Percentiles rank a stretch among this genome's conserved stretches.
Conservation (phyloP, 2,797 vertebrate species). For the Acanthornis magna region DNA sequence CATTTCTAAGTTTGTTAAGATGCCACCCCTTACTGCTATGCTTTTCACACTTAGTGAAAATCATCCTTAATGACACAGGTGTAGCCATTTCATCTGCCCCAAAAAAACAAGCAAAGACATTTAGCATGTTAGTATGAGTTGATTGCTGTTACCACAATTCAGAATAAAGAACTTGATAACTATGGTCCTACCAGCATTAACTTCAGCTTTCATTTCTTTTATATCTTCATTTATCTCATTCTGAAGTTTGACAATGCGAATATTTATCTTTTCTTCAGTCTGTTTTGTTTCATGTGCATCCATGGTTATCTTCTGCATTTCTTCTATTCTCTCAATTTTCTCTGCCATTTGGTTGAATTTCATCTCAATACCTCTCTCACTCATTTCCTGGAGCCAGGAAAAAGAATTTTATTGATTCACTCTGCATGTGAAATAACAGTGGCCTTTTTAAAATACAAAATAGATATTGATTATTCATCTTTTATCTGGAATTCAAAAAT, state of each 20-base stretch:
- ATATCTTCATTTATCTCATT: slow-evolving; percentile 73
- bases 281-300: slow-evolving; percentile 64
- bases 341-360: slow-evolving; percentile 75
- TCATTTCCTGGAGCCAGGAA: slow-evolving; percentile 67
- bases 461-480: neutral
- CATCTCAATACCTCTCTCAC: slow-evolving; percentile 70
- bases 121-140: neutral
- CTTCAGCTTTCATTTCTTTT: slow-evolving; percentile 78
- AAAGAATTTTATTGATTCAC: neutral
- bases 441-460: neutral
- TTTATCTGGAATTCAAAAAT: neutral
- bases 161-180: neutral
- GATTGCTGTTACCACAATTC: neutral
- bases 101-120: neutral
- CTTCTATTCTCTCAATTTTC: slow-evolving; percentile 76
- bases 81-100: neutral
- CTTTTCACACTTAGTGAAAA: neutral
- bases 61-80: neutral
- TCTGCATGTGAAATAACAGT: neutral
- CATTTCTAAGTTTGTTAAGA: neutral
- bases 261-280: slow-evolving; percentile 72
- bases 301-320: slow-evolving; percentile 69
- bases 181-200: slow-evolving; percentile 73
- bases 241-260: slow-evolving; percentile 74
- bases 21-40: neutral